Conservation (phyloP, 2,888 invertebrate species). For the Conchocele bisecta region DNA sequence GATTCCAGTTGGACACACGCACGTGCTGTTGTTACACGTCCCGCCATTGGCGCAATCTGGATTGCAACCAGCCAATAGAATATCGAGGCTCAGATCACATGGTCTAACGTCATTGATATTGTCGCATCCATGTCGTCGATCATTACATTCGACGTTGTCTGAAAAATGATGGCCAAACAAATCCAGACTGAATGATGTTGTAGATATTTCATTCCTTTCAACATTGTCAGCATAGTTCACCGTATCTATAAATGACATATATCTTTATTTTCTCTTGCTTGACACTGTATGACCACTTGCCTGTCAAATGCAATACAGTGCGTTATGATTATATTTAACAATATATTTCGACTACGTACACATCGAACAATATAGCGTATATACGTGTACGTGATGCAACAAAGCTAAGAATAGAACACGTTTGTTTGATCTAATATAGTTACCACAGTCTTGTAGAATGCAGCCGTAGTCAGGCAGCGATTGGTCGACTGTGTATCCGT, state of each 20-base stretch:
- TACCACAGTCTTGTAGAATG: background rate
- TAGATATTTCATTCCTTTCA: no score
- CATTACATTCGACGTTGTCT: background rate
- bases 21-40: conserved; percentile 60
- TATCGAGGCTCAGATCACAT: conserved; percentile 49
- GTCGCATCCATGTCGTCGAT: background rate
- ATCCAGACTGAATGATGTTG: no score
- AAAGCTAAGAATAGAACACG: background rate
- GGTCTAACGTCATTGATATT: conserved; percentile 15
- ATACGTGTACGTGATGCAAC: background rate
- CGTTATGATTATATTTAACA: background rate
- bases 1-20: conserved; percentile 66
- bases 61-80: conserved; percentile 57
- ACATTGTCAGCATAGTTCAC: no score
- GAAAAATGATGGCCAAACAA: background rate
- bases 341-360: background rate
- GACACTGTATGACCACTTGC: no score
- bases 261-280: no score
- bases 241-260: no score
- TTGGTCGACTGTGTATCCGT: background rate
- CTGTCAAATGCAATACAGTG: no score
- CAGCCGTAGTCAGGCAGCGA: background rate
- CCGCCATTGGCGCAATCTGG: conserved; percentile 72
- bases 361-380: background rate
- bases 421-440: no score